Conservation (phyloP, 2,113 vertebrate species). For the Antechinus stuartii region DNA sequence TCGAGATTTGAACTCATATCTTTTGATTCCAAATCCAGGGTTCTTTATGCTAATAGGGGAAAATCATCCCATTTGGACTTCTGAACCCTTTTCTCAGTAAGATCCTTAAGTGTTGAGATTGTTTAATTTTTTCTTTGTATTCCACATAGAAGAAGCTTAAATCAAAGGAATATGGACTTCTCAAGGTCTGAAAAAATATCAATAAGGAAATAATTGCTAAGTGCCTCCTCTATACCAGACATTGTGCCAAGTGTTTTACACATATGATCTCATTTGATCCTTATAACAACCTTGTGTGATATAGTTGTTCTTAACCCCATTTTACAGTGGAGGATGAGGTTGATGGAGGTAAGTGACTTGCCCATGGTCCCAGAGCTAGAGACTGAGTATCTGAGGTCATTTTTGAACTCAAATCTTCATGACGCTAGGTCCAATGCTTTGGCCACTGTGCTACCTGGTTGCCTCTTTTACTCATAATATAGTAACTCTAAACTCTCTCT, state of each 20-base stretch:
- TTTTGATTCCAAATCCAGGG: too few relatives aligned
- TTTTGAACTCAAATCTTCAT: background rate
- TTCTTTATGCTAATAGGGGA: background rate
- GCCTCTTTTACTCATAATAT: background rate
- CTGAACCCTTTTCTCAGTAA: slow-evolving; percentile 3
- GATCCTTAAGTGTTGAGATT: background rate
- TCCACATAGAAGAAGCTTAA: background rate
- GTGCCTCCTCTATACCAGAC: background rate
- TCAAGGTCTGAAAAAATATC: background rate
- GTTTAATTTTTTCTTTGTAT: background rate
- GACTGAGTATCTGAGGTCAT: background rate
- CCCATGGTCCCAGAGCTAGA: background rate
- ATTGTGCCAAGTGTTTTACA: background rate
- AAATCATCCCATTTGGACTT: background rate
- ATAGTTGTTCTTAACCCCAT: background rate
- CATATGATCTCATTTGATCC: background rate
- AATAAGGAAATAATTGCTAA: background rate
- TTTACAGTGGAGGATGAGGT: background rate
- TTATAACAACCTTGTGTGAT: background rate
- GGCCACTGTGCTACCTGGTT: background rate
- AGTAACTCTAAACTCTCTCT: background rate
- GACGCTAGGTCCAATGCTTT: background rate
- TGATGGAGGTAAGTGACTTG: background rate
- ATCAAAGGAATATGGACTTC: background rate
- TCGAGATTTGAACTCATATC: background rate